Conservation (phyloP, 2,113 vertebrate genomes). For the Athene noctua region DNA sequence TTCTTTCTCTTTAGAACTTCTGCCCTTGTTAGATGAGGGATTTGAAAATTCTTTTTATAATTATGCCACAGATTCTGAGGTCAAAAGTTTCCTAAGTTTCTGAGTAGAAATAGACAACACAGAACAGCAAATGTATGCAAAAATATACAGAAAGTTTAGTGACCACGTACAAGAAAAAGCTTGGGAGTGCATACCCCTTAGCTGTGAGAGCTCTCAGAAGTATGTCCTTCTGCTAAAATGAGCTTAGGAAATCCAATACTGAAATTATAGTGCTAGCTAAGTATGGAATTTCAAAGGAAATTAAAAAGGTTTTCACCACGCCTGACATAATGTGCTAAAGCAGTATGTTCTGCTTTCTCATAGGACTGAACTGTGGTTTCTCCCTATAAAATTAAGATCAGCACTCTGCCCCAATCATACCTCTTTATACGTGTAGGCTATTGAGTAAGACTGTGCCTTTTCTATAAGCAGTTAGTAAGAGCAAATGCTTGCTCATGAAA, state of each 20-base stretch:
- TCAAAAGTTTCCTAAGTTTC: constrained; percentile 61
- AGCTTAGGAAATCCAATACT: neutral
- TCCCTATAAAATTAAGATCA: neutral
- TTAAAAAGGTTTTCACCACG: neutral
- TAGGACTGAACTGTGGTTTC: fast-evolving
- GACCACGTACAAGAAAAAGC: neutral
- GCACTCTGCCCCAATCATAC: neutral
- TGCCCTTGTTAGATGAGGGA: constrained; percentile 40
- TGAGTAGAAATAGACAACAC: constrained; percentile 33
- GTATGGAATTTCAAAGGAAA: neutral
- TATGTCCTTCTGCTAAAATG: neutral
- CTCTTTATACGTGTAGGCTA: neutral
- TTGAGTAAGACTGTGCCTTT: neutral
- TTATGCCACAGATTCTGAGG: constrained; percentile 52
- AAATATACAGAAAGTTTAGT: constrained; percentile 50
- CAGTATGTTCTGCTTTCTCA: neutral
- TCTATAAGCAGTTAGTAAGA: neutral
- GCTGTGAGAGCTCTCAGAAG: neutral
- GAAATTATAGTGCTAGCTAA: neutral
- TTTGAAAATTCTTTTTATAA: constrained; percentile 60
- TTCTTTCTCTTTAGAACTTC: constrained; percentile 63
- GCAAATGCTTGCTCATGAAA: neutral
- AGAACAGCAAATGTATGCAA: constrained; percentile 58
- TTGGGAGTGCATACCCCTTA: neutral
- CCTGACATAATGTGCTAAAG: neutral